Percentiles rank a stretch among this genome's conserved stretches.
These are phyloP conservation scores for Sebastiscus albofasciatus DNA, from an alignment of 2,797 vertebrate species.

Conservation along the genomic window DNA sequence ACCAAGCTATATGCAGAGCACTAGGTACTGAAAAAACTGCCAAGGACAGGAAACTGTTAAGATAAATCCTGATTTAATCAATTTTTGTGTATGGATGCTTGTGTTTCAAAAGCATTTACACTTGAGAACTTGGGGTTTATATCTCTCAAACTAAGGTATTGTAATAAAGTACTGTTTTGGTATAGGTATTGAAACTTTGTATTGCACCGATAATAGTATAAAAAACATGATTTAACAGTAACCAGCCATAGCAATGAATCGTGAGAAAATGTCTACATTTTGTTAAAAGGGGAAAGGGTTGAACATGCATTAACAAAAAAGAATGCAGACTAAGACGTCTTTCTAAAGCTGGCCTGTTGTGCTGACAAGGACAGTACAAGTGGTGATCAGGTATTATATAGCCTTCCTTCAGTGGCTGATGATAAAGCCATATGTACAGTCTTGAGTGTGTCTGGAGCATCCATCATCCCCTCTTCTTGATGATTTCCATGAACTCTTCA, in stretches of 20 bases:
- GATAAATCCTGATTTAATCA: not conserved
- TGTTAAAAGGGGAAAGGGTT: not conserved
- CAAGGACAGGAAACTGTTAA: not conserved
- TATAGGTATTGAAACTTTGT: not conserved
- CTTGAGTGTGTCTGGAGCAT: slow-evolving; percentile 32
- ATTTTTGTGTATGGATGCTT: not conserved
- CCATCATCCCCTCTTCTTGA: slow-evolving; percentile 35
- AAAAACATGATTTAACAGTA: not conserved
- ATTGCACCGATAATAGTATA: not conserved
- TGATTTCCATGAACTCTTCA: slow-evolving; percentile 50
- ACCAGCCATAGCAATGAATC: not conserved
- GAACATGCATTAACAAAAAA: not conserved
- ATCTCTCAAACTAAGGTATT: not conserved
- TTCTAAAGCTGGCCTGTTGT: slow-evolving; percentile 4
- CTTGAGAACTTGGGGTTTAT: not conserved
- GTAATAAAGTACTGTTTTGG: not conserved
- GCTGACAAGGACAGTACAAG: slow-evolving; percentile 26
- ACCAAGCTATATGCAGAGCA: not conserved
- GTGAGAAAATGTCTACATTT: not conserved
- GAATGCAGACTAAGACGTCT: not conserved
- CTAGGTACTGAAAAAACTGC: not conserved
- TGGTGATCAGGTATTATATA: slow-evolving; percentile 8
- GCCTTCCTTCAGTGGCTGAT: slow-evolving; percentile 39
- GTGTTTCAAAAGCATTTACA: not conserved
- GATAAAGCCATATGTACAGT: slow-evolving; percentile 48